A percentile compares a stretch with the other conserved stretches of the same genome.
Evolutionary conservation across 2,888 invertebrate genomes (phyloP).

Genomic region (Baccha elongata): DNA sequence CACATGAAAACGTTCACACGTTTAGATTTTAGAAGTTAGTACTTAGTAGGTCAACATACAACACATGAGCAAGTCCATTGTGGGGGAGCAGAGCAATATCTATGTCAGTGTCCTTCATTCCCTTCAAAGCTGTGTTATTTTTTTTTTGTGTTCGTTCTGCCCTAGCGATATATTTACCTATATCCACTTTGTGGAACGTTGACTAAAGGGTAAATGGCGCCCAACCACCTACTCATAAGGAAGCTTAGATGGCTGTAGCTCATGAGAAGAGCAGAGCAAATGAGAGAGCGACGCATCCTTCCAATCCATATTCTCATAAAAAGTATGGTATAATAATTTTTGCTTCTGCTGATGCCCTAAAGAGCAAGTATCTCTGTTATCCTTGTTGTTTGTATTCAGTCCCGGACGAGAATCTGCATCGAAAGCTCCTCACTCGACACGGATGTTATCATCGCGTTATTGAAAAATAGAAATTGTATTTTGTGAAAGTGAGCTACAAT

Average conservation of each 20-base stretch:
- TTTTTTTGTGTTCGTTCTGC: constrained; percentile 28
- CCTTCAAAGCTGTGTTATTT: constrained; percentile 59
- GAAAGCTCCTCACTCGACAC: constrained; percentile 74
- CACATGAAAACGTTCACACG: constrained; percentile 16
- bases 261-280: constrained; percentile 16
- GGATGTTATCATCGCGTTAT: constrained; percentile 54
- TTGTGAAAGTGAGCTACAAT: constrained; percentile 28
- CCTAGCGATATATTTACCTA: constrained; percentile 44
- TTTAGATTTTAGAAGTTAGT: constrained; percentile 47
- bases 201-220: constrained; percentile 46
- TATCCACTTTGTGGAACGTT: constrained; percentile 44
- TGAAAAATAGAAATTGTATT: constrained; percentile 38
- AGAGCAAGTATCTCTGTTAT: constrained; percentile 72
- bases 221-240: constrained; percentile 50
- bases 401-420: constrained; percentile 81
- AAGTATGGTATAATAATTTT: constrained; percentile 11
- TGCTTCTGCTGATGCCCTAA: constrained; percentile 50
- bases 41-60: constrained; percentile 70
- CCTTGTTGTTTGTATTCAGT: constrained; percentile 77
- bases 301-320: constrained; percentile 58
- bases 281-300: constrained; percentile 56
- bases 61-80: constrained; percentile 56
- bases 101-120: constrained; percentile 72
- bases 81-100: constrained; percentile 57
- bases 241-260: constrained; percentile 45